These are phyloP conservation scores for Nannobrachium achirus DNA, from an alignment of 2,113 vertebrate species.

Conservation along the genomic window DNA sequence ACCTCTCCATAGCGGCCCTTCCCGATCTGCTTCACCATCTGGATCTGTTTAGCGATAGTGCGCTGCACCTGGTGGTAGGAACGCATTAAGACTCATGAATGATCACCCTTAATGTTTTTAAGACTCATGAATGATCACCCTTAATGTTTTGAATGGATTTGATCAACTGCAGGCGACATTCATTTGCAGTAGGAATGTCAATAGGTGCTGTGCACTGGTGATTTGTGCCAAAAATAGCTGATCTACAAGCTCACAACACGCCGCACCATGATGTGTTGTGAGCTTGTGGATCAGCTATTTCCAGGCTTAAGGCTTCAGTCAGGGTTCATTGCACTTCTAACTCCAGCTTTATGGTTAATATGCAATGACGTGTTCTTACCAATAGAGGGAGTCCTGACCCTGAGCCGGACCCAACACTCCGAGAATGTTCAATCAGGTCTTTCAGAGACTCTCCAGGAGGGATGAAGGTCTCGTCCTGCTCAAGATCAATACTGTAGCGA, in stretches of 20 bases:
- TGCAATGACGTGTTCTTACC: slow-evolving; percentile 79
- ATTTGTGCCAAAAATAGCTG: too few relatives aligned
- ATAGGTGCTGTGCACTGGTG: too few relatives aligned
- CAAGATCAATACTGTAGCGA: slow-evolving; percentile 90
- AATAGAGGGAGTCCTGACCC: slow-evolving; percentile 98
- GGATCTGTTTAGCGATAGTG: slow-evolving; percentile 98
- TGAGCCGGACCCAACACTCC: slow-evolving; percentile 95
- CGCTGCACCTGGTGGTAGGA: slow-evolving; percentile 88
- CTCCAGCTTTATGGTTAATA: not conserved
- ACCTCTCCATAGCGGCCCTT: slow-evolving; percentile 98
- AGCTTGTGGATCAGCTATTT: too few relatives aligned
- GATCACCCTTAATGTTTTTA: not conserved
- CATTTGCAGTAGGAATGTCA: too few relatives aligned
- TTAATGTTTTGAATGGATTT: not conserved
- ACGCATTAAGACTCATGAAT: not conserved
- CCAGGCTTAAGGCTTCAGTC: too few relatives aligned
- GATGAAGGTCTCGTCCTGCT: slow-evolving; percentile 93
- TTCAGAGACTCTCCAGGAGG: slow-evolving; percentile 93
- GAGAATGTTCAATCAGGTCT: slow-evolving; percentile 94
- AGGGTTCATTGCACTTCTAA: too few relatives aligned
- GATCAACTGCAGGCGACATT: too few relatives aligned
- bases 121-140: not conserved
- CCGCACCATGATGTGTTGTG: not conserved
- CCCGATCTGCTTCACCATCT: slow-evolving; percentile 98
- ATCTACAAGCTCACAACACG: too few relatives aligned